Evolutionary conservation across 2,113 vertebrate genomes (phyloP).

Genomic region (Colaptes auratus): DNA sequence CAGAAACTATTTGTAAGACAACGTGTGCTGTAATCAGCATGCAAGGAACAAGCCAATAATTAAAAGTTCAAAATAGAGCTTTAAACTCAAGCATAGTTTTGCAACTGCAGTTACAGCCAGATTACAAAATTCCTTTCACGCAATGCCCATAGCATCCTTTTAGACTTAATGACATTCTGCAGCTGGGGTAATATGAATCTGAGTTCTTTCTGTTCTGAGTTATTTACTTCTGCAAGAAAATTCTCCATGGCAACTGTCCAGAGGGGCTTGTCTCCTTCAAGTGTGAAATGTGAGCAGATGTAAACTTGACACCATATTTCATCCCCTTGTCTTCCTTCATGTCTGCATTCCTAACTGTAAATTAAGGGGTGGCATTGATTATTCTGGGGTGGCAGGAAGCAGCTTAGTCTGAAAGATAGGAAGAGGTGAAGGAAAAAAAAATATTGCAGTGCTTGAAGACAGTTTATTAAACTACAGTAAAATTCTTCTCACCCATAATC

Average conservation of each 20-base stretch:
- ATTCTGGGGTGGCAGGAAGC: constrained; percentile 42
- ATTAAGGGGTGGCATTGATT: constrained; percentile 65
- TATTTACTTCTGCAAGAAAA: constrained; percentile 69
- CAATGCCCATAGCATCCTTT: constrained; percentile 70
- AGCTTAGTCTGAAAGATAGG: constrained; percentile 46
- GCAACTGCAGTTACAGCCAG: constrained; percentile 60
- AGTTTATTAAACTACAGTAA: constrained; percentile 39
- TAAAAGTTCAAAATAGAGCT: constrained; percentile 42
- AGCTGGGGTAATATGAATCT: constrained; percentile 70
- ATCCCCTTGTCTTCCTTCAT: constrained; percentile 31
- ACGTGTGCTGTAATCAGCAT: constrained; percentile 11
- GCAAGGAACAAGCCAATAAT: constrained; percentile 30
- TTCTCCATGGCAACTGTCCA: constrained; percentile 69
- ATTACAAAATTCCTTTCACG: constrained; percentile 74
- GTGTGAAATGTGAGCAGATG: constrained; percentile 63
- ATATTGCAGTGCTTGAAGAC: constrained; percentile 55
- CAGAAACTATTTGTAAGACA: constrained; percentile 32
- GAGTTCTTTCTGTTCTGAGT: constrained; percentile 64
- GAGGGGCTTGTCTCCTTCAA: constrained; percentile 54
- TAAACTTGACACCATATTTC: constrained; percentile 58
- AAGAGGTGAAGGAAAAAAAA: constrained; percentile 4
- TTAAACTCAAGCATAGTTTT: constrained; percentile 62
- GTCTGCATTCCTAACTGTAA: constrained; percentile 74
- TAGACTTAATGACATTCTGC: constrained; percentile 75
- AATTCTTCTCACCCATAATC: neutral